Evolutionary conservation across 2,113 vertebrate genomes (phyloP).

Genomic region (Xiphorhynchus elegans): DNA sequence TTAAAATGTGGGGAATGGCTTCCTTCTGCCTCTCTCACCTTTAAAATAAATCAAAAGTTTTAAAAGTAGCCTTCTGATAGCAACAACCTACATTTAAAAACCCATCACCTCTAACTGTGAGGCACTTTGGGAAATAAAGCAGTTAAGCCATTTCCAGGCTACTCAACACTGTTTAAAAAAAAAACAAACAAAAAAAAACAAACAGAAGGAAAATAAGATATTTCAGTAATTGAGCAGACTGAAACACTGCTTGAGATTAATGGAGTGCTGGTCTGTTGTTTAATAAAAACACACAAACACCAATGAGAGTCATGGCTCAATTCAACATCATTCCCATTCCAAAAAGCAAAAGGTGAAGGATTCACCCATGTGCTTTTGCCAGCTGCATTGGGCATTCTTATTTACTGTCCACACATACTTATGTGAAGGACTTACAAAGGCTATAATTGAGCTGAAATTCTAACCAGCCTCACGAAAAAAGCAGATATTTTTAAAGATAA

Average conservation of each 20-base stretch:
- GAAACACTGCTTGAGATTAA: not conserved
- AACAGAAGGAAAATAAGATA: not conserved
- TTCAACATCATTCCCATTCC: not conserved
- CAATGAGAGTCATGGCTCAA: not conserved
- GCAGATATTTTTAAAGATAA: not conserved
- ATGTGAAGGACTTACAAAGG: rapidly evolving
- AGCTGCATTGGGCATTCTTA: not conserved
- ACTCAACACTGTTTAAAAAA: not conserved
- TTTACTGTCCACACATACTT: not conserved
- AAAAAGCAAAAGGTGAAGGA: not conserved
- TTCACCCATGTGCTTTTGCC: not conserved
- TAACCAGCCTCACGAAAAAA: not conserved
- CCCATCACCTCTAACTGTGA: not conserved
- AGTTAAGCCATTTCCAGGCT: not conserved
- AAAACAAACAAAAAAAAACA: too few species aligned
- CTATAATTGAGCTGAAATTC: not conserved
- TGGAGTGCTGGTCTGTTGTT: not conserved
- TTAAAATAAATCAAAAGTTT: not conserved
- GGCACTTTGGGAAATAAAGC: not conserved
- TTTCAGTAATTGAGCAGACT: not conserved
- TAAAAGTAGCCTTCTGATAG: not conserved
- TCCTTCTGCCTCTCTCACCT: not conserved
- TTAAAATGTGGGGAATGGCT: not conserved
- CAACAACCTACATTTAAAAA: not conserved
- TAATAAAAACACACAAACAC: not conserved